These are phyloP conservation scores for Dendropsophus ebraccatus DNA, from an alignment of 2,113 vertebrate species.

Conservation along the genomic window DNA sequence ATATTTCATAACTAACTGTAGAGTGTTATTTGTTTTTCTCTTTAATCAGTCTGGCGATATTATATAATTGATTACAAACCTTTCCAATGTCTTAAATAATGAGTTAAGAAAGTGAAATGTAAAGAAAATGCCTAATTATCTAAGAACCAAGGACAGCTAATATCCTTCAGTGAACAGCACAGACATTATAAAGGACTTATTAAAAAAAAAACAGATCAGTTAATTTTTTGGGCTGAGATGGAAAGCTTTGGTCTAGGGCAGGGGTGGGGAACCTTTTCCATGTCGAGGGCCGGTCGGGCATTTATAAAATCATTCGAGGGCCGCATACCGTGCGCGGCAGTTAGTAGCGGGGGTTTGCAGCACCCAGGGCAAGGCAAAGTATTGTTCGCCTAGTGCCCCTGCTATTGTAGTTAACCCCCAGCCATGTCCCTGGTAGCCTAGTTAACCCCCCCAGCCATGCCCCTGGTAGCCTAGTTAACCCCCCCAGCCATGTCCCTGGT, in stretches of 20 bases:
- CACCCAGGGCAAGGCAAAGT: too few species aligned
- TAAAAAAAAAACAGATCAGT: conserved; percentile 19
- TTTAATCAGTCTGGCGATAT: conserved; percentile 31
- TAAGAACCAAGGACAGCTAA: neutral
- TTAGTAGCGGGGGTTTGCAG: too few species aligned
- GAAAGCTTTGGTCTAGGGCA: neutral
- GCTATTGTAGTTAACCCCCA: too few species aligned
- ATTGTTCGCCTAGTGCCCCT: too few species aligned
- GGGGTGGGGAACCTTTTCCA: too few species aligned
- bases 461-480: too few species aligned
- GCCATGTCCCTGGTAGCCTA: too few species aligned
- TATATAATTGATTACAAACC: conserved; percentile 42
- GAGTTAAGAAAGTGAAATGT: neutral
- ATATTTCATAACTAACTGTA: conserved; percentile 35
- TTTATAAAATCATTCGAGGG: too few species aligned
- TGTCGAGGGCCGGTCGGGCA: too few species aligned
- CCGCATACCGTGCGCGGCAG: too few species aligned
- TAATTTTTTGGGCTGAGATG: neutral
- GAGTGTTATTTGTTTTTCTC: conserved; percentile 24
- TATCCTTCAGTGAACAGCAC: conserved; percentile 1
- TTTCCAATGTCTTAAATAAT: conserved; percentile 34
- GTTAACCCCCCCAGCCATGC: too few species aligned
- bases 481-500: too few species aligned
- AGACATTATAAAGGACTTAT: neutral
- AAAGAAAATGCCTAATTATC: conserved; percentile 18